Evolutionary conservation across 2,797 vertebrate species (phyloP).

Genomic region (Etheostoma perlongum): DNA sequence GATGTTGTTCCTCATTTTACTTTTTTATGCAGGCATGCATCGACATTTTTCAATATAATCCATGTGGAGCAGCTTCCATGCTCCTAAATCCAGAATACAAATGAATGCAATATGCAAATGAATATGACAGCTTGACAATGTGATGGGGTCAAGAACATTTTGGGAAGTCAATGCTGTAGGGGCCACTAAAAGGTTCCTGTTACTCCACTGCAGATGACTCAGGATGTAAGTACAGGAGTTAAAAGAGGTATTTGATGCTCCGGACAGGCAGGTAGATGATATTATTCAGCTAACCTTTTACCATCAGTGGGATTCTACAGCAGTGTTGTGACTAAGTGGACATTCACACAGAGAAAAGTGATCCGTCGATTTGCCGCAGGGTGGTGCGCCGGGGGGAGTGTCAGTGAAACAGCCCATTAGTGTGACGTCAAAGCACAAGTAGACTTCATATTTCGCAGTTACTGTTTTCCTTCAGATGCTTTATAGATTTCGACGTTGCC

Average conservation of each 20-base stretch:
- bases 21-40: constrained; percentile 24
- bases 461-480: no score
- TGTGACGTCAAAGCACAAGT: no score
- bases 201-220: constrained; percentile 11
- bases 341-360: no score
- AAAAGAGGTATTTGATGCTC: background rate
- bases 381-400: no score
- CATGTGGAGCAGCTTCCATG: constrained; percentile 42
- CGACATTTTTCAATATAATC: constrained; percentile 47
- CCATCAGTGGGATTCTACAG: no score
- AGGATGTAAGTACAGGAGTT: background rate
- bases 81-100: constrained; percentile 62
- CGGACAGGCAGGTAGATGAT: background rate
- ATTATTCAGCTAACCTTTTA: background rate
- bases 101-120: constrained; percentile 33
- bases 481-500: no score
- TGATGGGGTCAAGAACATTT: constrained; percentile 23
- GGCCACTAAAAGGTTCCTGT: background rate
- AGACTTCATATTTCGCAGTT: no score
- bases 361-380: no score
- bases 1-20: constrained; percentile 28
- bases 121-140: constrained; percentile 45
- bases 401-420: no score
- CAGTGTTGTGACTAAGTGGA: no score
- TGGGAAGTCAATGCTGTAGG: background rate